Base-by-base conservation (phyloP, 2,888 invertebrate species). In the Napeogenes inachia region DNA sequence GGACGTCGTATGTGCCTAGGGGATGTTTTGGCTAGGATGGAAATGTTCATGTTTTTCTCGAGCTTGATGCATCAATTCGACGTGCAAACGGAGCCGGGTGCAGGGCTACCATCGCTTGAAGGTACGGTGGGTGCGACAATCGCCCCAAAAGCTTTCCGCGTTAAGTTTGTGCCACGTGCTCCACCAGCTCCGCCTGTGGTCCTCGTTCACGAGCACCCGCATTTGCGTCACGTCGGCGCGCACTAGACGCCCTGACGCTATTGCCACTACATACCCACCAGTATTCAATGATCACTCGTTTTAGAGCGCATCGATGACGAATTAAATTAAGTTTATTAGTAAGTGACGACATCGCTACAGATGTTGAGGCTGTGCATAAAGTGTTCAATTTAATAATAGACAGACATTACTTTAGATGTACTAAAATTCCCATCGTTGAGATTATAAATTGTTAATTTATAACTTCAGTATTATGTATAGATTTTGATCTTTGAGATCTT, bases 1-100 rank as follows among this genome's bases (percentile, higher is more conserved):
- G 98, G 97, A 0, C 92, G 97, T 47, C 92, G 97, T 42, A 96
- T 96, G 95, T 98, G 97, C 73, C 89, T 98, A 21, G 98, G 97
- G 2, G 97, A 97, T 79, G 94, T 95, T 0, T 86, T 98, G 58
- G 97, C 97, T 0, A 92, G 95, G 65, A 97, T 96, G 95, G 97
- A 98, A 79, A 92, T 97, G 73, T 97, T 97, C 84, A 92, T 97
- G 71, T 97, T 97, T 90, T 96, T 97, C 83, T 91, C 96, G 6
- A 94, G 94, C 64, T 91, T 97, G 70, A 92, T 97, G 84, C 97
- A 97, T 80, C 93, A 94, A 65, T 97, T 96, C 81, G 92, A 96
- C 74, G 85, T 97, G 32, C 89, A 92, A 71, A 87, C 94, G 69
- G 96, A 96, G 13, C 92, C 92, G 61, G 96, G 95, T 2, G 93